These are phyloP conservation scores for Benthosema pterotum DNA, from an alignment of 2,797 vertebrate genomes.

Conservation along the genomic window DNA sequence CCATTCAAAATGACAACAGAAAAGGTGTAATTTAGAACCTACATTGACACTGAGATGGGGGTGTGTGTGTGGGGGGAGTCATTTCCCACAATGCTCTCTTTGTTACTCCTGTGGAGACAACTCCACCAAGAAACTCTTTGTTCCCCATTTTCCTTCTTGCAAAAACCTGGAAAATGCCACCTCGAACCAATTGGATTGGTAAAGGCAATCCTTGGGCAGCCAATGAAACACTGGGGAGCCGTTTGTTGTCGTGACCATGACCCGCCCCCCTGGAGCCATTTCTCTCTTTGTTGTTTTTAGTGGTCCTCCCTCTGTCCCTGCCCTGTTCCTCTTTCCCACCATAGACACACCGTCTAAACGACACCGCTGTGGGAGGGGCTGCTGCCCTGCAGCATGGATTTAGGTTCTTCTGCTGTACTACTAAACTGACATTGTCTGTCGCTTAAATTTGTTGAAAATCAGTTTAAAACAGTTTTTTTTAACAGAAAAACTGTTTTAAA, in stretches of 20 bases:
- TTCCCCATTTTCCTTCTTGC: conserved; percentile 34
- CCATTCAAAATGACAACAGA: conserved; percentile 32
- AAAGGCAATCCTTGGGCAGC: conserved; percentile 45
- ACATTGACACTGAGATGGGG: conserved; percentile 27
- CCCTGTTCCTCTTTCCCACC: conserved; percentile 45
- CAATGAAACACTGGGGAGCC: conserved; percentile 65
- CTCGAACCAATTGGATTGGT: conserved; percentile 56
- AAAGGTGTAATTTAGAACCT: conserved; percentile 57
- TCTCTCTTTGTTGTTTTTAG: conserved; percentile 48
- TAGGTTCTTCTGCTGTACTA: too few relatives aligned
- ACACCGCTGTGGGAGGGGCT: too few relatives aligned
- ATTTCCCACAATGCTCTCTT: conserved; percentile 57
- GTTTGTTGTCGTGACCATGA: conserved; percentile 59
- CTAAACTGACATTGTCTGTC: too few relatives aligned
- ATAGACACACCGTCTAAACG: conserved; percentile 10
- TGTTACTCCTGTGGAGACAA: conserved; percentile 48
- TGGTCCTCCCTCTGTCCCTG: conserved; percentile 41
- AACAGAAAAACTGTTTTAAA: too few relatives aligned
- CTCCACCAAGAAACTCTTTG: conserved; percentile 62
- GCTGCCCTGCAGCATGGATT: too few relatives aligned
- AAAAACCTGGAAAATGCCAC: conserved; percentile 50
- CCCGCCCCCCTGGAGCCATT: conserved; percentile 63
- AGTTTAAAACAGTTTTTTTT: too few relatives aligned
- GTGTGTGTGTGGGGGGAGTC: conserved; percentile 31
- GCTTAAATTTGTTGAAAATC: too few relatives aligned